These are phyloP conservation scores for Ladona fulva DNA, from an alignment of 1,140 invertebrate genomes.

Conservation along the genomic window DNA sequence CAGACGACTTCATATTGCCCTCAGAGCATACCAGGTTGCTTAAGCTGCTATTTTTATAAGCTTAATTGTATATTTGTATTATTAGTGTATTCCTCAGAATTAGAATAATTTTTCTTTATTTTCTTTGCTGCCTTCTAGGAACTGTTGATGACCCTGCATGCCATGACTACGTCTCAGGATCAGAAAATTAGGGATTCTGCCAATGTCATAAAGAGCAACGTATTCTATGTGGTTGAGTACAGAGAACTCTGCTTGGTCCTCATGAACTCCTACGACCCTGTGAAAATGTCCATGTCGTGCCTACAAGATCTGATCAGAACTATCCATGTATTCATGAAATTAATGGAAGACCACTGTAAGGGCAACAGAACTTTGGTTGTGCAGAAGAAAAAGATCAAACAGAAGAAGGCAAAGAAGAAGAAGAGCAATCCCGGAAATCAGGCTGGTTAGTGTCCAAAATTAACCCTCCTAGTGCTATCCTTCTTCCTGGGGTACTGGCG, in stretches of 20 bases:
- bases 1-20: constrained; percentile 66
- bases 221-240: constrained; percentile 92
- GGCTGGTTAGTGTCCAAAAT: background rate
- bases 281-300: constrained; percentile 81
- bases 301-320: constrained; percentile 82
- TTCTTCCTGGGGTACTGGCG: no score
- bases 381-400: constrained; percentile 50
- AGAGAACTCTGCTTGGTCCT: constrained; percentile 77
- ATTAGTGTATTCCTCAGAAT: no score
- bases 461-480: no score
- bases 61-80: no score
- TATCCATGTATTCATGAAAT: constrained; percentile 84
- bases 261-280: constrained; percentile 71
- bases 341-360: constrained; percentile 73
- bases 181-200: constrained; percentile 59
- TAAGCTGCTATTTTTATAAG: no score
- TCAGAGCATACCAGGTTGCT: constrained; percentile 58
- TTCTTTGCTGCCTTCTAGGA: constrained; percentile 42
- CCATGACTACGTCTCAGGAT: constrained; percentile 68
- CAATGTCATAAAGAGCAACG: constrained; percentile 79
- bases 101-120: constrained; percentile 20
- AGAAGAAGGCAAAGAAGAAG: constrained; percentile 39
- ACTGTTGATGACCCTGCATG: constrained; percentile 56
- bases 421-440: background rate
- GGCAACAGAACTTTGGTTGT: constrained; percentile 56